Percentiles rank a stretch among this genome's conserved stretches.
Evolutionary conservation across 2,888 invertebrate genomes (phyloP).

Genomic region (Synanthedon myopaeformis): DNA sequence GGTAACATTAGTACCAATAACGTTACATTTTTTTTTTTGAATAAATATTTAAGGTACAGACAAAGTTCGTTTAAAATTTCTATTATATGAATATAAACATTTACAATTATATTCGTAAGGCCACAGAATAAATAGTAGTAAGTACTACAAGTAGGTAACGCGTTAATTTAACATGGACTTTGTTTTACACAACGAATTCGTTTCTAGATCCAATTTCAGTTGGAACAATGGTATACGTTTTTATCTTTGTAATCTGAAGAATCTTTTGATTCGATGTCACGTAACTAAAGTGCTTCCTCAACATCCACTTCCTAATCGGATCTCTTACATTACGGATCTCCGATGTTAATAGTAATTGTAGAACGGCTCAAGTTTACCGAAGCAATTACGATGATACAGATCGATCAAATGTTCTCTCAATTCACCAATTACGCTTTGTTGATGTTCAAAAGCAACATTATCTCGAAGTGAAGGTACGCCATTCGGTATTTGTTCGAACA

Average conservation of each 20-base stretch:
- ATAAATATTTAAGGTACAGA: no score
- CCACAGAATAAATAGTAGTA: no score
- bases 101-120: no score
- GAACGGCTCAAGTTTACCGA: constrained; percentile 33
- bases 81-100: no score
- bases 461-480: constrained; percentile 25
- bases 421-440: constrained; percentile 40
- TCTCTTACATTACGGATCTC: constrained; percentile 8
- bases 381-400: constrained; percentile 50
- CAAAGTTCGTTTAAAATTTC: no score
- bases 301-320: constrained; percentile 25
- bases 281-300: constrained; percentile 23
- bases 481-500: constrained; percentile 5
- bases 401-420: constrained; percentile 28
- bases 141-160: no score
- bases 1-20: no score
- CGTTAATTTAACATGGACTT: no score
- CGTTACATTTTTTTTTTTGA: no score
- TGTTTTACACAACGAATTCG: no score
- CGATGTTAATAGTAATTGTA: constrained; percentile 23
- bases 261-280: constrained; percentile 6
- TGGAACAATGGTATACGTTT: no score
- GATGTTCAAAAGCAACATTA: constrained; percentile 22
- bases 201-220: no score
- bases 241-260: background rate